phyloP scores from a whole-genome alignment of 2,113 vertebrate species.

The Pygoscelis adeliae region DNA sequence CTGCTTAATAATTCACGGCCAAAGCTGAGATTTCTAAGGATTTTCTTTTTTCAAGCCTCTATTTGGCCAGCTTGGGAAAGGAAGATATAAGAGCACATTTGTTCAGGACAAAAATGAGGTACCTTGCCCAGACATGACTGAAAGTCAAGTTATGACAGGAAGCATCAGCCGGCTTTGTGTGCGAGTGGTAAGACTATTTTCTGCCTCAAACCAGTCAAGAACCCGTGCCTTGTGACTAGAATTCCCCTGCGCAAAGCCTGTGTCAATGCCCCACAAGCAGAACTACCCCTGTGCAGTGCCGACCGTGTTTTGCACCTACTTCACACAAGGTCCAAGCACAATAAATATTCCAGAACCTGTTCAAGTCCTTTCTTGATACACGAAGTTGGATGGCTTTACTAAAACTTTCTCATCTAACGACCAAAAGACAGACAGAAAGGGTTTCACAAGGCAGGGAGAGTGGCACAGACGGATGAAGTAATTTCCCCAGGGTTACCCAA shows the following conservation, averaged over 20 bases:
- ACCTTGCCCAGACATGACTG: not conserved
- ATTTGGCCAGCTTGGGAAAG: not conserved
- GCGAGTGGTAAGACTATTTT: not conserved
- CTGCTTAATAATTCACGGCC: not conserved
- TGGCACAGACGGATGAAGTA: fast-evolving
- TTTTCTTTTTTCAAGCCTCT: not conserved
- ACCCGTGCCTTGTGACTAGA: not conserved
- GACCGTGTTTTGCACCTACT: not conserved
- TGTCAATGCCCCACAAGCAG: not conserved
- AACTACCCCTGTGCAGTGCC: not conserved
- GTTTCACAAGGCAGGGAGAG: not conserved
- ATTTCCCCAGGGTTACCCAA: not conserved
- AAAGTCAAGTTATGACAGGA: not conserved
- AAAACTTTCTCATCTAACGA: not conserved
- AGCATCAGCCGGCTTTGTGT: not conserved
- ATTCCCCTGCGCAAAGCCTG: not conserved
- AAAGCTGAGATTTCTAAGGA: not conserved
- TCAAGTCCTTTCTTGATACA: not conserved
- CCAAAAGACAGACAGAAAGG: not conserved
- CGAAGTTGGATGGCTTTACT: not conserved
- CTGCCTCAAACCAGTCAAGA: not conserved
- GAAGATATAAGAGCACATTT: not conserved
- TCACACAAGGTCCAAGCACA: not conserved
- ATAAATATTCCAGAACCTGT: not conserved
- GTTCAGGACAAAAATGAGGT: not conserved